Conservation (phyloP, 2,113 vertebrate species). For the Rhineura floridana region DNA sequence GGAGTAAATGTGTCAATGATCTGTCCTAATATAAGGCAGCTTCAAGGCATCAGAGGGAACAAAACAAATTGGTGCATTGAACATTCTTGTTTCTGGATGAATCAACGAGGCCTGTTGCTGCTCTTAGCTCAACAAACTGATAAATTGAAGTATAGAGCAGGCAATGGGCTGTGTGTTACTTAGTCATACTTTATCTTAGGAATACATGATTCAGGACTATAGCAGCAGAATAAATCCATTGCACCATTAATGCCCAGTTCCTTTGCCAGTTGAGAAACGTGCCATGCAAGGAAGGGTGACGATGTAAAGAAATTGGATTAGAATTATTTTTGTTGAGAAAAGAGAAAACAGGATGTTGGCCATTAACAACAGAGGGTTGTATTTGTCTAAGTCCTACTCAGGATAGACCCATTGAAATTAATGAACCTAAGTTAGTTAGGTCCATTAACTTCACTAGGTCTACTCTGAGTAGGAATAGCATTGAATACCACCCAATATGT, state of each 20-base stretch:
- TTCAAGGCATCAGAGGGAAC: not conserved
- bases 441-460: no score
- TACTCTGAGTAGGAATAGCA: no score
- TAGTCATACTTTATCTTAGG: not conserved
- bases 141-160: conserved; percentile 26
- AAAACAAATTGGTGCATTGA: conserved; percentile 4
- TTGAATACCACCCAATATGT: no score
- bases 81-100: conserved; percentile 52
- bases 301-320: not conserved
- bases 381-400: no score
- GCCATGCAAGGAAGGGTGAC: not conserved
- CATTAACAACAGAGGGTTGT: no score
- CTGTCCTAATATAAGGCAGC: not conserved
- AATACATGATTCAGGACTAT: not conserved
- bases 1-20: not conserved
- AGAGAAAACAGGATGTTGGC: not conserved
- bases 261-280: not conserved
- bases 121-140: conserved; percentile 36
- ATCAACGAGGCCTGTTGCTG: conserved; percentile 38
- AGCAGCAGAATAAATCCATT: accelerated
- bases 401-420: no score
- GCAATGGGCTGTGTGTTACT: conserved; percentile 15
- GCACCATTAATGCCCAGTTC: not conserved
- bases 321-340: not conserved
- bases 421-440: no score